These are phyloP conservation scores for Hirtodrosophila alboralis DNA, from an alignment of 2,888 invertebrate species.

Conservation along the genomic window DNA sequence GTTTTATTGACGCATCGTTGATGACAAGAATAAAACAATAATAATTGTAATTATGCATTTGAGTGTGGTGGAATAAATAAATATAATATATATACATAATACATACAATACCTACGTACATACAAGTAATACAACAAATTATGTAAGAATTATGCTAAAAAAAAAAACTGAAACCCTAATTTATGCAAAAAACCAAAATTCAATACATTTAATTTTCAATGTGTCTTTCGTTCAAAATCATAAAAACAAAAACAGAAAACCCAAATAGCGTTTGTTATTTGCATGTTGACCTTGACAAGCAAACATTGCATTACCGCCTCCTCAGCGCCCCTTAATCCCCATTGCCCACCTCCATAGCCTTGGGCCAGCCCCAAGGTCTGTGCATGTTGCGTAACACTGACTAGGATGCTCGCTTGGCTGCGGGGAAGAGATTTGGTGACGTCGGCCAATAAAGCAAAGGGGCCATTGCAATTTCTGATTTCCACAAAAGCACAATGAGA, in stretches of 20 bases:
- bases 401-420: constrained; percentile 50
- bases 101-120: constrained; percentile 51
- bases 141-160: constrained; percentile 65
- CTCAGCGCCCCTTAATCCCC: constrained; percentile 4
- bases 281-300: constrained; percentile 59
- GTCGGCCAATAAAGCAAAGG: constrained; percentile 36
- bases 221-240: constrained; percentile 82
- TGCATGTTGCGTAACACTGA: constrained; percentile 68
- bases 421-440: constrained; percentile 18
- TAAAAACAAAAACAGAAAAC: constrained; percentile 49
- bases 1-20: constrained; percentile 28
- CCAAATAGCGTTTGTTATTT: constrained; percentile 59
- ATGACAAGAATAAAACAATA: constrained; percentile 68
- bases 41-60: constrained; percentile 79
- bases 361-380: constrained; percentile 54
- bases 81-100: constrained; percentile 43
- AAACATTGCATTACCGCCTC: constrained; percentile 2
- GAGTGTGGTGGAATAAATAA: constrained; percentile 63
- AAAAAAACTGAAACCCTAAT: constrained; percentile 60
- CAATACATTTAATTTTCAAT: constrained; percentile 81
- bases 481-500: constrained; percentile 38
- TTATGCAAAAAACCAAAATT: constrained; percentile 67
- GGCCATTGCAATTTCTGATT: constrained; percentile 65
- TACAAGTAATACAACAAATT: constrained; percentile 51
- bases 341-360: constrained; percentile 38